phyloP scores from a whole-genome alignment of 2,888 invertebrate species.

The Meteorus colon region DNA sequence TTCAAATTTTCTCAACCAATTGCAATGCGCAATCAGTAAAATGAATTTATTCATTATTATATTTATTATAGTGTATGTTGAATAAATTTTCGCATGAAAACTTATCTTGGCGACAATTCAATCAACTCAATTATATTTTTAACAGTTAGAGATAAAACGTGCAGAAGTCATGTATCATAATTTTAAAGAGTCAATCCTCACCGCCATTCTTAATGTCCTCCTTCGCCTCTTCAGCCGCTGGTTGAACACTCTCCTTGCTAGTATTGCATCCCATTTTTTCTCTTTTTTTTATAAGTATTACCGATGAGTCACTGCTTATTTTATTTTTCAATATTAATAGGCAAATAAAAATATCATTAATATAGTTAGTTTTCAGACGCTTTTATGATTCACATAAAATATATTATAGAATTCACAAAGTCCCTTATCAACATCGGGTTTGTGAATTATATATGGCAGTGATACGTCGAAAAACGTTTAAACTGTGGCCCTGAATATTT shows the following conservation, averaged over 20 bases:
- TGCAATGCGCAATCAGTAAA: not conserved
- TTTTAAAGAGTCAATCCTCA: slow-evolving; percentile 54
- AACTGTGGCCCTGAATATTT: not conserved
- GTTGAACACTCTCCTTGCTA: slow-evolving; percentile 76
- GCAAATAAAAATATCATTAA: not conserved
- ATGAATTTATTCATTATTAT: not conserved
- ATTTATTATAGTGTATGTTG: not conserved
- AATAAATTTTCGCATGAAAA: not conserved
- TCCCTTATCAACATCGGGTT: slow-evolving; percentile 45
- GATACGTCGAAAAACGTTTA: slow-evolving; percentile 4
- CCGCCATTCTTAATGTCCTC: slow-evolving; percentile 68
- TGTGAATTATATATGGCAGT: not conserved
- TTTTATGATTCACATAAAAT: slow-evolving; percentile 16
- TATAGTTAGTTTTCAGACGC: not conserved
- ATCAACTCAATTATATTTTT: not conserved
- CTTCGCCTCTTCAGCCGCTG: slow-evolving; percentile 68
- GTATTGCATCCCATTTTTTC: slow-evolving; percentile 77
- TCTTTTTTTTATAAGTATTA: slow-evolving; percentile 13
- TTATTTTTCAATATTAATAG: slow-evolving; percentile 5
- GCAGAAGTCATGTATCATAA: not conserved
- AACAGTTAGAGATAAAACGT: not conserved
- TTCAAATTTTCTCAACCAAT: slow-evolving; percentile 5
- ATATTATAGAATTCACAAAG: slow-evolving; percentile 13
- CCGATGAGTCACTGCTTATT: slow-evolving; percentile 20
- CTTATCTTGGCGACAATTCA: not conserved